These are phyloP conservation scores for Drosophila tropicalis DNA, from an alignment of 1,140 invertebrate genomes.

Conservation along the genomic window DNA sequence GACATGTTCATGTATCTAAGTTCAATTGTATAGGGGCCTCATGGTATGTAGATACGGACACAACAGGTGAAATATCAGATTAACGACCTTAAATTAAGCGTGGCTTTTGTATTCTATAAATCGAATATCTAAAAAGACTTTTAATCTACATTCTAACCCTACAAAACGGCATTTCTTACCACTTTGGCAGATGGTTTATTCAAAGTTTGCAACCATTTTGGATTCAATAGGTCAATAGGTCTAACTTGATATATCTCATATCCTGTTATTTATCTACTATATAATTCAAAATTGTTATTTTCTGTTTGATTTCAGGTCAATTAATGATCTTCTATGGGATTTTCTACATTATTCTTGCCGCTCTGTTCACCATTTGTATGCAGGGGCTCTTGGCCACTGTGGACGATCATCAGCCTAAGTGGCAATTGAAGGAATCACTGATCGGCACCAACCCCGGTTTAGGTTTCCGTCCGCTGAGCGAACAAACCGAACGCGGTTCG, in stretches of 20 bases:
- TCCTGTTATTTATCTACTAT: no score
- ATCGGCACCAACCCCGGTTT: constrained; percentile 95
- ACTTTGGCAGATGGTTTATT: no score
- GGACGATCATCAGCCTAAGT: constrained; percentile 88
- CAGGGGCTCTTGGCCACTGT: constrained; percentile 90
- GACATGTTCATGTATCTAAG: neutral
- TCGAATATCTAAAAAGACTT: neutral
- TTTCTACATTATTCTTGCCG: constrained; percentile 91
- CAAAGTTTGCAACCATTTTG: no score
- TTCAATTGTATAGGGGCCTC: constrained; percentile 3
- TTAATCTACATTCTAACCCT: neutral
- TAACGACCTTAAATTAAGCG: neutral
- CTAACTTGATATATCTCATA: no score
- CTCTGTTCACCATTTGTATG: constrained; percentile 93
- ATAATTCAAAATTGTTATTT: neutral
- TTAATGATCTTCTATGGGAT: constrained; percentile 92
- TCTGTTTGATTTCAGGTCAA: constrained; percentile 85
- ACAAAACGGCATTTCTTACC: no score
- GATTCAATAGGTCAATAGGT: no score
- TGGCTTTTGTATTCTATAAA: neutral
- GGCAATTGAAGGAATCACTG: constrained; percentile 88
- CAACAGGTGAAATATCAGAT: constrained; percentile 5
- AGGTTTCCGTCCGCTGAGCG: constrained; percentile 93
- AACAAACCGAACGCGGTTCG: constrained; percentile 89
- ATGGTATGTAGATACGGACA: neutral